A percentile compares a stretch with the other conserved stretches of the same genome.
Evolutionary conservation across 2,888 invertebrate genomes (phyloP).

Genomic region (Linnaemya tessellans): DNA sequence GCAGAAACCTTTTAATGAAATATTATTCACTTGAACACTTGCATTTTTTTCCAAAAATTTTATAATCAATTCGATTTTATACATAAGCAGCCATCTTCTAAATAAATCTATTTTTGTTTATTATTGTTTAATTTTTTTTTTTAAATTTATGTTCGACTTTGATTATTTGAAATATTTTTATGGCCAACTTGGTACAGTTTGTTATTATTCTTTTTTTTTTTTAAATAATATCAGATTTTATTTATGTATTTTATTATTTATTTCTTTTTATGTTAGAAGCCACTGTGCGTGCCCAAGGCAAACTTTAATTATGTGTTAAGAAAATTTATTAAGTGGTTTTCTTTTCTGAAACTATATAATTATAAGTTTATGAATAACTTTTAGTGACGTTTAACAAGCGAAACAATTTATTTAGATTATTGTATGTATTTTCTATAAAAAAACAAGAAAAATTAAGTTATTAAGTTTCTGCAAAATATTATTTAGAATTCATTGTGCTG

Average conservation of each 20-base stretch:
- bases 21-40: background rate
- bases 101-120: background rate
- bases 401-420: background rate
- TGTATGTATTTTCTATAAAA: background rate
- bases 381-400: background rate
- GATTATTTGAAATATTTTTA: slow-evolving; percentile 18
- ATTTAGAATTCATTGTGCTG: no score
- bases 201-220: slow-evolving; percentile 3
- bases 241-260: background rate
- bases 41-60: background rate
- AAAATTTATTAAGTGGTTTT: background rate
- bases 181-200: background rate
- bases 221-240: background rate
- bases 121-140: background rate
- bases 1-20: no score
- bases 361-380: background rate
- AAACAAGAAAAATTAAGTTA: no score
- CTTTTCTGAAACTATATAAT: background rate
- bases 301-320: background rate
- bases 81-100: no score
- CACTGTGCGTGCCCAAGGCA: background rate
- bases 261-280: background rate
- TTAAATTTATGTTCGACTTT: slow-evolving; percentile 8
- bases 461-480: no score
- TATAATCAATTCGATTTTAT: no score